These are phyloP conservation scores for Neodiprion virginianus DNA, from an alignment of 1,140 invertebrate genomes.

Conservation along the genomic window DNA sequence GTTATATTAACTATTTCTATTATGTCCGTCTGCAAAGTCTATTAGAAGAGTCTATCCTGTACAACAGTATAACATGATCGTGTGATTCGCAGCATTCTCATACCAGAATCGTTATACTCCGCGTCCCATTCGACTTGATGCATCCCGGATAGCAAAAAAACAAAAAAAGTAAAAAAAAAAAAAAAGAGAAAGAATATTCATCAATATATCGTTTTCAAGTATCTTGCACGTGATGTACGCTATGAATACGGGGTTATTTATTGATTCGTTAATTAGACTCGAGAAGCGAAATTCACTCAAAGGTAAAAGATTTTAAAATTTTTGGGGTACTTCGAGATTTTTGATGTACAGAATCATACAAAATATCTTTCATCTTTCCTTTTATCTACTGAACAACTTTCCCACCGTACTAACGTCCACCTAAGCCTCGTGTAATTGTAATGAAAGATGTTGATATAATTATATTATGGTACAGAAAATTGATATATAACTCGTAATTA, in stretches of 20 bases:
- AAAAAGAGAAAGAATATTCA: neutral
- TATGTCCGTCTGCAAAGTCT: constrained; percentile 62
- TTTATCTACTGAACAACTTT: neutral
- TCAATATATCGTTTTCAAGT: constrained; percentile 7
- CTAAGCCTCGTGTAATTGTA: constrained; percentile 6
- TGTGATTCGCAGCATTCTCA: neutral
- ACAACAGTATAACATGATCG: constrained; percentile 6
- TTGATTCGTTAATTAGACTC: constrained; percentile 13
- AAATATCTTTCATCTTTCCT: neutral
- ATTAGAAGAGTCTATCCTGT: constrained; percentile 60
- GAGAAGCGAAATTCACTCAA: neutral
- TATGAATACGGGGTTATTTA: neutral
- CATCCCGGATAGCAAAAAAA: neutral
- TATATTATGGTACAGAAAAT: neutral
- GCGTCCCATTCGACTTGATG: neutral
- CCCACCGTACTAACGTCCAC: neutral
- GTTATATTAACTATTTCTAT: constrained; percentile 60
- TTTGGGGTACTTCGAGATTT: neutral
- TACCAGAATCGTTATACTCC: neutral
- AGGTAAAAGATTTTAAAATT: no score
- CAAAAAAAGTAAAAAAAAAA: neutral
- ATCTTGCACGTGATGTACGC: neutral
- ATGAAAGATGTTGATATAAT: constrained; percentile 10
- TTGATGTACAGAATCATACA: neutral
- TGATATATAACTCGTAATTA: constrained; percentile 28